These are phyloP conservation scores for Athene noctua DNA, from an alignment of 2,113 vertebrate species.

Conservation along the genomic window DNA sequence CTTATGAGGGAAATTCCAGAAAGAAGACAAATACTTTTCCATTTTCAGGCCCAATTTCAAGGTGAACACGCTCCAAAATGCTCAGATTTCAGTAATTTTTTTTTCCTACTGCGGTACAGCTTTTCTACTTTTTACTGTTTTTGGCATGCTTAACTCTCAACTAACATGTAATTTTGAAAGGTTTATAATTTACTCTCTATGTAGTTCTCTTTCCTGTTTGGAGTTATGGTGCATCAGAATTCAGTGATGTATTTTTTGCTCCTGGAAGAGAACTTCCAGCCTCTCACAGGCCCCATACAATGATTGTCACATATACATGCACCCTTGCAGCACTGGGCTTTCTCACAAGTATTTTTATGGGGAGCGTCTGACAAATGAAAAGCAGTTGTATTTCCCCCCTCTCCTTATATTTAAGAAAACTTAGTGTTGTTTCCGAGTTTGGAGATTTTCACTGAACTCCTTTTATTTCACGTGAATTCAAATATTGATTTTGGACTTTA, in stretches of 20 bases:
- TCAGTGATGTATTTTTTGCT: accelerated
- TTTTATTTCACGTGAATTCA: accelerated
- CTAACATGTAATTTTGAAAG: accelerated
- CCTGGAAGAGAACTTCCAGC: neutral
- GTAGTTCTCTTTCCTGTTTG: accelerated
- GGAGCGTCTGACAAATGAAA: too few relatives aligned
- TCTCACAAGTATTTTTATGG: accelerated
- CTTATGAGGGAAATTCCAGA: neutral
- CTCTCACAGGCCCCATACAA: accelerated
- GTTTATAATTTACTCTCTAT: neutral
- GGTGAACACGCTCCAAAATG: accelerated
- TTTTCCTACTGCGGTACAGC: neutral
- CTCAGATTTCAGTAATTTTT: neutral
- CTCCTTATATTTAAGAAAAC: accelerated
- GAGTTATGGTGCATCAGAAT: accelerated
- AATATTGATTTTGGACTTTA: too few relatives aligned
- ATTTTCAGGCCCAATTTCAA: neutral
- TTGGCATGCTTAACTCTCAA: neutral
- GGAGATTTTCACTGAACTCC: accelerated
- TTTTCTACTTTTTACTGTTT: neutral
- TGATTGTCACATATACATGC: accelerated
- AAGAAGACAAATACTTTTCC: neutral
- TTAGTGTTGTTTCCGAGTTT: accelerated
- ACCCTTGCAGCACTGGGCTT: accelerated
- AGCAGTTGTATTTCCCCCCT: neutral